A percentile compares a stretch with the other conserved stretches of the same genome.
phyloP scores from a whole-genome alignment of 2,888 invertebrate genomes.

The Melanostoma mellinum region DNA sequence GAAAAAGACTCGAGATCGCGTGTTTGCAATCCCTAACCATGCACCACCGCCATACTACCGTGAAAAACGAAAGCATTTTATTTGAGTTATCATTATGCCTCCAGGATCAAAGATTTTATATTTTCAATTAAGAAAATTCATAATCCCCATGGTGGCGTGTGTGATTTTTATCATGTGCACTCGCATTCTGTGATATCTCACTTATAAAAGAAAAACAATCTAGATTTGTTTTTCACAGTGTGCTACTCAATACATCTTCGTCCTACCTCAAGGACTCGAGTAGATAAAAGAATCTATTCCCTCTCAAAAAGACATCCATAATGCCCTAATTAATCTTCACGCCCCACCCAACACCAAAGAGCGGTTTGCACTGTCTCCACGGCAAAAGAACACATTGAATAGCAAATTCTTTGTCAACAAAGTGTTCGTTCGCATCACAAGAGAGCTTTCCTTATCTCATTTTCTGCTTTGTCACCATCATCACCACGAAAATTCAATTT shows the following conservation, averaged over 20 bases:
- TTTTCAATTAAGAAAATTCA: slow-evolving; percentile 7
- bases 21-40: no score
- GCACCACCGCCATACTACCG: no score
- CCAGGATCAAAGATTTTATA: neutral
- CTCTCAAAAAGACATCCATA: slow-evolving; percentile 55
- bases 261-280: slow-evolving; percentile 20
- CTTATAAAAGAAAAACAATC: slow-evolving; percentile 4
- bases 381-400: slow-evolving; percentile 45
- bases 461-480: slow-evolving; percentile 68
- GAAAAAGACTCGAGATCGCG: no score
- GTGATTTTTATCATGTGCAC: neutral
- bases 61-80: neutral
- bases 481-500: slow-evolving; percentile 69
- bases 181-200: neutral
- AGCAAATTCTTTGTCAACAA: slow-evolving; percentile 55
- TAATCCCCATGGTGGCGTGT: neutral
- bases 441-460: slow-evolving; percentile 64
- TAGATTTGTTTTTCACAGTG: neutral
- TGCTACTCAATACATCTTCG: neutral
- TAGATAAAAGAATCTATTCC: slow-evolving; percentile 33
- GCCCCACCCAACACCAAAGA: slow-evolving; percentile 30
- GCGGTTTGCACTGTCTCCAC: slow-evolving; percentile 30
- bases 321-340: slow-evolving; percentile 57
- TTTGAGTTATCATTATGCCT: neutral
- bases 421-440: slow-evolving; percentile 47